phyloP scores from a whole-genome alignment of 2,888 invertebrate species.

The Eumerus sabulonum region DNA sequence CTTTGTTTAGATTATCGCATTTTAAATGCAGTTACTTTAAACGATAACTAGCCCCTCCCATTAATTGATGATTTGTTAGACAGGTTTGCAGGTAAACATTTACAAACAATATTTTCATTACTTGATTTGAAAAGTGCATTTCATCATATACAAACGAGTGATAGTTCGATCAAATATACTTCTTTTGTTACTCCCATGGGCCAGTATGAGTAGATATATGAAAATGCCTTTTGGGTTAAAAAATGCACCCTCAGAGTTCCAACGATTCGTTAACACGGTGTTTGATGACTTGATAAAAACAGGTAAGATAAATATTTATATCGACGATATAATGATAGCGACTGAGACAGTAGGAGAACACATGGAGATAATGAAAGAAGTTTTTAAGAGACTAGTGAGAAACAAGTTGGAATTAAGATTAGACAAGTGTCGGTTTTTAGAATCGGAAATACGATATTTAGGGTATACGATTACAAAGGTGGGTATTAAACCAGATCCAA shows the following conservation, averaged over 20 bases:
- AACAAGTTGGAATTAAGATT: constrained; percentile 4
- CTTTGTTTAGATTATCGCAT: constrained; percentile 56
- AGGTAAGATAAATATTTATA: neutral
- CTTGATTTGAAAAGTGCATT: constrained; percentile 46
- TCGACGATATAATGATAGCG: constrained; percentile 8
- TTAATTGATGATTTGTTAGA: constrained; percentile 55
- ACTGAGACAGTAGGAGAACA: constrained; percentile 3
- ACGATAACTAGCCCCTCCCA: constrained; percentile 58
- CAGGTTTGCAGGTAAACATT: constrained; percentile 54
- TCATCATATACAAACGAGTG: constrained; percentile 7
- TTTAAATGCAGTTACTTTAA: constrained; percentile 47
- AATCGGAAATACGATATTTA: constrained; percentile 5
- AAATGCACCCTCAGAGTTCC: constrained; percentile 1
- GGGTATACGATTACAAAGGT: constrained; percentile 1
- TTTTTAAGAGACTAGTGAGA: neutral
- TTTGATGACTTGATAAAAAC: constrained; percentile 8
- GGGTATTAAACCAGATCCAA: constrained; percentile 9
- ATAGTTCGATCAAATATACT: constrained; percentile 65
- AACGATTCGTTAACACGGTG: constrained; percentile 1
- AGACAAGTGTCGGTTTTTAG: constrained; percentile 11
- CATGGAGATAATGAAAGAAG: neutral
- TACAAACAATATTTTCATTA: constrained; percentile 9
- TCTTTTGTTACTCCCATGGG: constrained; percentile 52
- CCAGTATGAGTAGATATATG: constrained; percentile 57
- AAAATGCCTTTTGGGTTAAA: constrained; percentile 25